Evolutionary conservation across 2,888 invertebrate species (phyloP), one percentile per base, ranked within the genome.

Genomic region (Drosophila lutescens): DNA sequence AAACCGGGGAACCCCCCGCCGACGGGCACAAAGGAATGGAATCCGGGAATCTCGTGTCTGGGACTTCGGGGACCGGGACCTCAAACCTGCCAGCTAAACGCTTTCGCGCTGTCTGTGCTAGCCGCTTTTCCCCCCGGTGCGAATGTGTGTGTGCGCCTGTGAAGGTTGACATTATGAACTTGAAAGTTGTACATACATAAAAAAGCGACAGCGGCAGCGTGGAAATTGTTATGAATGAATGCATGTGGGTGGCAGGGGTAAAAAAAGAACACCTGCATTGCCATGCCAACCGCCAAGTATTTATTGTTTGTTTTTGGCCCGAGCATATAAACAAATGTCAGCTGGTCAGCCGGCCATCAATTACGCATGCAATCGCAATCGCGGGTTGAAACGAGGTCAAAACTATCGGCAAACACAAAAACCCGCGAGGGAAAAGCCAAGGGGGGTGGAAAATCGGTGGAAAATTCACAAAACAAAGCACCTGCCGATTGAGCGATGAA

Each of bases 161-260:
- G 89, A 86, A 89, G 89, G 90, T 90, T 90, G 90, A 90, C 90
- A 89, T 90, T 90, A 86, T 90, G 90, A 90, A 90, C 90, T 90
- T 90, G 90, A 90, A 90, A 90, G 86, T 81, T 79, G 86, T 84
- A 79, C 66, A 86, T 84, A 79, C 66, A 65, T 65, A 66, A 66
- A 66, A 66, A 66, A 66, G 54, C 65, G 65, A 47, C 65, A 66
- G 65, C 65, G 17, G 68, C 46, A 53, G 36, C 53, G 54, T 46
- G 59, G 60, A 80, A 79, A 83, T 77, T 86, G 81, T 87, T 87
- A 86, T 80, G 85, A 88, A 84, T 88, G 86, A 88, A 82, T 89
- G 86, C 83, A 80, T 57, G 74, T 70, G 59, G 69, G 54, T 51
- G 70, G 69, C 40, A n/a, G 20, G 26, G 43, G 50, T 30, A 32